Base-by-base conservation (phyloP, 2,888 invertebrate species). In the Eupithecia centaureata region DNA sequence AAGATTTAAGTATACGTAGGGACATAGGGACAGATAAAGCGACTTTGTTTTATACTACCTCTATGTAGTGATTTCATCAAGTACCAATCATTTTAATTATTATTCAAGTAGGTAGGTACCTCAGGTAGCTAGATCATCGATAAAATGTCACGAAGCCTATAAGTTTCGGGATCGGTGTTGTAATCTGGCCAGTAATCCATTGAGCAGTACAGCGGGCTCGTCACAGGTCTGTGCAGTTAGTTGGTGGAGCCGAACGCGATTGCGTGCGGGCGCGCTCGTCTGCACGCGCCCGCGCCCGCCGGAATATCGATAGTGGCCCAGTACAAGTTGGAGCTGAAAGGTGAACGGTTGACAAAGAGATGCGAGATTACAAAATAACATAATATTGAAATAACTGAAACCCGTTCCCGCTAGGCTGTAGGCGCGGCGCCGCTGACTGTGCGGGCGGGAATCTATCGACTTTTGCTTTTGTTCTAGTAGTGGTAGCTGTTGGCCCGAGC, bases 191-290 rank as follows among this genome's bases (percentile, higher is more conserved):
- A 30, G 52, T 62, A 22, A 47, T 65, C 22, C 65, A 56, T 63
- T 59, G 33, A 67, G 65, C 56, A 52, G 2, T 64, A 42, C 32
- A 51, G 47, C 47, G 18, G 59, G 35, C 64, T 61, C 69, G 56
- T 61, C 61, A 63, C 65, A 61, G 65, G 57, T 56, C 52, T 42
- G 18, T 63, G 68, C 59, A 67, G 68, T 68, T 61, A 64, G 32
- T 47, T 22, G 58, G 42, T 52, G 32, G 60, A 38, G 63, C n/a
- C 35, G 62, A n/a, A n/a, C n/a, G 61, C 47, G n/a, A 35, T 80
- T 75, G 83, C 81, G 79, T 82, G 81, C 79, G 75, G 78, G 71
- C 77, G 77, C 75, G 77, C 74, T 75, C 78, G 80, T 80, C 83
- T 80, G 81, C 78, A 75, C n/a, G 75, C 80, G 78, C 78, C 70